Conservation (phyloP, 2,797 vertebrate genomes). For the Sparidentex hasta region DNA sequence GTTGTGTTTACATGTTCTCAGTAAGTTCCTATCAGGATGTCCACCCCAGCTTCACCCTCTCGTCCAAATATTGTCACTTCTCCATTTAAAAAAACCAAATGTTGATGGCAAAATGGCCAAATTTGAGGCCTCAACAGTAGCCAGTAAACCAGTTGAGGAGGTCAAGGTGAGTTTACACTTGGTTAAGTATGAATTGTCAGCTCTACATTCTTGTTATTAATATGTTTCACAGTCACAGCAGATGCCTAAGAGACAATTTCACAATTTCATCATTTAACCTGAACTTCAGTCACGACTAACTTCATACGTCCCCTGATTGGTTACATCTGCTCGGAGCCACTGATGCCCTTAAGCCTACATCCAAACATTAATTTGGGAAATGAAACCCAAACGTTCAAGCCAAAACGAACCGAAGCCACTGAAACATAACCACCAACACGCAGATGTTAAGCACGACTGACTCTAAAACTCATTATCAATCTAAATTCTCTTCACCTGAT, state of each 20-base stretch:
- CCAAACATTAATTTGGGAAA: conserved; percentile 75
- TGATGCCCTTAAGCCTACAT: conserved; percentile 72
- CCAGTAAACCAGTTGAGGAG: no score
- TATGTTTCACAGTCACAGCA: not conserved
- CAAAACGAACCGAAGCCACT: conserved; percentile 65
- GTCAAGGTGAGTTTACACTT: no score
- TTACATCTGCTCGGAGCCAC: conserved; percentile 67
- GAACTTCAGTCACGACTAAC: conserved; percentile 61
- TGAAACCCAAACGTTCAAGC: conserved; percentile 52
- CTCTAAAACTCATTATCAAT: conserved; percentile 75
- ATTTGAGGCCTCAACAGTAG: no score
- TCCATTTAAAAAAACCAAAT: no score
- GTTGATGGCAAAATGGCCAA: no score
- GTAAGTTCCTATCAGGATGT: no score
- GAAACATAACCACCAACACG: conserved; percentile 61
- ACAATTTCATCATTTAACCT: not conserved
- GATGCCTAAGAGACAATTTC: not conserved
- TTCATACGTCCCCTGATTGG: conserved; percentile 60
- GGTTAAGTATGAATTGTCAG: not conserved
- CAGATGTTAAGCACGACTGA: conserved; percentile 67
- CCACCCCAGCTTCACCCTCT: no score
- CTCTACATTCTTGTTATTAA: not conserved
- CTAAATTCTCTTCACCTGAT: conserved; percentile 75
- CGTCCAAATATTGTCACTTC: no score
- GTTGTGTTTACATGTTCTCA: no score